Base-by-base conservation (phyloP, 1,140 invertebrate genomes). In the Lepidurus apus region DNA sequence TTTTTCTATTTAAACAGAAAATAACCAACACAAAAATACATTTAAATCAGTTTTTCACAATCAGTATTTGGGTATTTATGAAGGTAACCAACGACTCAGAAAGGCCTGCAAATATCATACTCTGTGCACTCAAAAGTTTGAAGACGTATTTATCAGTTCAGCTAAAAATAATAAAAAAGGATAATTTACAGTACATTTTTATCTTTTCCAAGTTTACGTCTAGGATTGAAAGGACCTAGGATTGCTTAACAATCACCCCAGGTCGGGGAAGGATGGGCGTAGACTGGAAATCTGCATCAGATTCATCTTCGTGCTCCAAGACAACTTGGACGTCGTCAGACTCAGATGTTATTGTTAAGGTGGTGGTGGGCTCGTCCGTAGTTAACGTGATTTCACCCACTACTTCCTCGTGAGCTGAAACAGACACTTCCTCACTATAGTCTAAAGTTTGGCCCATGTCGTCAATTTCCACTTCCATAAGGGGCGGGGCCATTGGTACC, bases 401-500 rank as follows among this genome's bases (percentile, higher is more conserved):
- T 17, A 44, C 43, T 47, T 75, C 78, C 44, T 79, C 78, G 24
- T 79, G 73, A 26, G 43, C 42, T 3, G 73, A 42, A 17, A 74
- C 75, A 17, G 78, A 47, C 42, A 79, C 78, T 17, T 75, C 78
- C 8, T 75, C 42, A 45, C 78, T 79, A 74, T 74, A 79, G 21
- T 74, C 78, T 43, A 79, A 75, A 8, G 78, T 43, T 47, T 79
- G 73, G 44, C 73, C 73, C 53, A 53, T 65, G 4, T 43, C 65
- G 44, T 79, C 78, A 34, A 79, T 79, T 45, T 79, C 78, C 42
- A 79, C 78, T 79, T 79, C 73, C 24, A 79, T 74, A 43, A 79
- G 43, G 43, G 65, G 73, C 7, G 73, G 43, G 21, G 74, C 73
- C n/a, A 74, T 42, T 13, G 79, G 80, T 7, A 79, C 80, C 45